Evolutionary conservation across 1,140 invertebrate species (phyloP).

Genomic region (Harpegnathos saltator): DNA sequence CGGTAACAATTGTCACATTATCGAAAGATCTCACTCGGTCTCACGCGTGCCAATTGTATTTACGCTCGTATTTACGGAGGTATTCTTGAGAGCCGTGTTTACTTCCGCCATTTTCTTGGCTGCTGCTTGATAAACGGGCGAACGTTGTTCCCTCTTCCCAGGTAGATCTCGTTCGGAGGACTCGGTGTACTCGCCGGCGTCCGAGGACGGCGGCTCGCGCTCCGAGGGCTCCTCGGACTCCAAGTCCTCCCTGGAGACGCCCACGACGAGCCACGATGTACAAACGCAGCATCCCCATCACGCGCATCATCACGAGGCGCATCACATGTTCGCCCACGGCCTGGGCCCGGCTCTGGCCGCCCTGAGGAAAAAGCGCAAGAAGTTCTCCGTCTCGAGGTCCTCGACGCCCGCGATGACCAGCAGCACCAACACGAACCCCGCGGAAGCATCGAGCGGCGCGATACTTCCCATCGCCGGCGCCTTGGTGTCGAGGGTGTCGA

Average conservation of each 20-base stretch:
- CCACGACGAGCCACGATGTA: slow-evolving; percentile 67
- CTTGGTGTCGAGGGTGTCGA: slow-evolving; percentile 73
- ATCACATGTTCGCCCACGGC: slow-evolving; percentile 78
- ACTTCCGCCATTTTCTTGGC: too few species aligned
- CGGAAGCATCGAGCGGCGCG: slow-evolving; percentile 77
- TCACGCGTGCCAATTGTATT: too few species aligned
- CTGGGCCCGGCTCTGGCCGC: slow-evolving; percentile 88
- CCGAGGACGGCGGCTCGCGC: slow-evolving; percentile 82
- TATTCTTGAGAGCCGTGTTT: too few species aligned
- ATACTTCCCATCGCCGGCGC: slow-evolving; percentile 69
- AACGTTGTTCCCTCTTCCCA: slow-evolving; percentile 43
- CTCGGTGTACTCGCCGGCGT: slow-evolving; percentile 89
- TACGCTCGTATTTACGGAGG: too few species aligned
- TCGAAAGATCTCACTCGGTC: too few species aligned
- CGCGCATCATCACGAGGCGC: slow-evolving; percentile 76
- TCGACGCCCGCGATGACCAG: slow-evolving; percentile 87
- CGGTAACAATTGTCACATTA: too few species aligned
- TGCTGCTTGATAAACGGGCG: neutral
- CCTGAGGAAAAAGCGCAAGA: slow-evolving; percentile 91
- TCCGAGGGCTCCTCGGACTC: slow-evolving; percentile 83
- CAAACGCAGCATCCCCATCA: slow-evolving; percentile 70
- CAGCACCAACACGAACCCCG: slow-evolving; percentile 81
- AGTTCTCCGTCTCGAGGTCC: slow-evolving; percentile 91
- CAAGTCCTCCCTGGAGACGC: slow-evolving; percentile 81
- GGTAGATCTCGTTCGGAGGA: slow-evolving; percentile 90